Conservation (phyloP, 2,797 vertebrate genomes). For the Galagoides demidoff region DNA sequence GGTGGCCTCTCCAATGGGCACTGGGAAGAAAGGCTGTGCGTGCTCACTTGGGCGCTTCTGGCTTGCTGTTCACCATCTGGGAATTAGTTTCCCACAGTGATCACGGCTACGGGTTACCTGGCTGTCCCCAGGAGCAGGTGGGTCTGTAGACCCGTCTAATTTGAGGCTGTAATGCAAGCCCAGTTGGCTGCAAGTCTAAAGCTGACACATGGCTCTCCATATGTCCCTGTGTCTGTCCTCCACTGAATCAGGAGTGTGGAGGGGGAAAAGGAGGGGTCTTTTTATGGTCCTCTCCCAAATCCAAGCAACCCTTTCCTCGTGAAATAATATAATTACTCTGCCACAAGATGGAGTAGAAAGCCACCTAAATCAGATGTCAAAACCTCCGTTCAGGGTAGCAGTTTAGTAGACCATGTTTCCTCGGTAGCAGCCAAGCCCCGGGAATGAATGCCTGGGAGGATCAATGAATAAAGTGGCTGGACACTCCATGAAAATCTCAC, state of each 20-base stretch:
- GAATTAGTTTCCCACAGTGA: background rate
- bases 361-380: background rate
- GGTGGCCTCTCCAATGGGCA: rapidly evolving
- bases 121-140: background rate
- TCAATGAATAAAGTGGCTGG: rapidly evolving
- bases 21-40: rapidly evolving
- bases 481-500: background rate
- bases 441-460: background rate
- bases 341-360: background rate
- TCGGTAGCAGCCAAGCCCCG: background rate
- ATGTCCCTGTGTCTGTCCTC: background rate
- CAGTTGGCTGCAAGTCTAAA: background rate
- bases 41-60: background rate
- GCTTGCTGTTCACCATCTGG: background rate
- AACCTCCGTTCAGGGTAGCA: background rate
- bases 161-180: background rate
- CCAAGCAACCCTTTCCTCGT: background rate
- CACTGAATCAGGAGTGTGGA: background rate
- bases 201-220: background rate
- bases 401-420: rapidly evolving
- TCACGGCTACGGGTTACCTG: background rate
- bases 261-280: background rate
- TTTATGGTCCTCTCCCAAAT: background rate
- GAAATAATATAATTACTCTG: background rate
- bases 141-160: background rate